phyloP scores from a whole-genome alignment of 2,113 vertebrate species.

The Tachysurus fulvidraco region DNA sequence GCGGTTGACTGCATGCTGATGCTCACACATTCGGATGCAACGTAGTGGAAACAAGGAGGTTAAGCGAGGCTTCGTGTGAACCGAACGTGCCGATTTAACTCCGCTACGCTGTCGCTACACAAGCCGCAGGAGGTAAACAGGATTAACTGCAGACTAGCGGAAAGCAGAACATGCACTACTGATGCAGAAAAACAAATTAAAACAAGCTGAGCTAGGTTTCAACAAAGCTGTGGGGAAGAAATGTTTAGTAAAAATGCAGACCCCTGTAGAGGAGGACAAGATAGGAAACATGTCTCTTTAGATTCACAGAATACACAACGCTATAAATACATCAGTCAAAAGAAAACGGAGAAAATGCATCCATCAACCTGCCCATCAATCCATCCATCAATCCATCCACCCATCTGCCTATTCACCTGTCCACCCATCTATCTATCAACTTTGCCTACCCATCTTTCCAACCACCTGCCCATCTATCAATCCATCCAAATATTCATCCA shows the following conservation, averaged over 20 bases:
- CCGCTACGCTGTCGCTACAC: not conserved
- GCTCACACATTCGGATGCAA: not conserved
- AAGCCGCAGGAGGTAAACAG: not conserved
- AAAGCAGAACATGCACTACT: not conserved
- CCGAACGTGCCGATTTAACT: slow-evolving; percentile 2
- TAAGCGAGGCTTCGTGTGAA: not conserved
- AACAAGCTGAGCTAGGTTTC: not conserved
- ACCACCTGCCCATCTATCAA: not conserved
- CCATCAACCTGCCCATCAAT: no score
- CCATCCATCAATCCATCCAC: no score
- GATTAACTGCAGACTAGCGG: slow-evolving; percentile 10
- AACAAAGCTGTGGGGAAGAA: not conserved
- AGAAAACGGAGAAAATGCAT: not conserved
- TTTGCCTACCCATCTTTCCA: not conserved
- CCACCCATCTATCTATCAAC: not conserved
- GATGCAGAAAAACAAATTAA: slow-evolving; percentile 2
- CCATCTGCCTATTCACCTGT: no score
- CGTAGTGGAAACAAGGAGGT: slow-evolving; percentile 6
- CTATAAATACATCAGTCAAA: not conserved
- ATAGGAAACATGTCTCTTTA: not conserved
- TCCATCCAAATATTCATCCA: not conserved
- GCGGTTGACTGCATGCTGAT: not conserved
- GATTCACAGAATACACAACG: not conserved
- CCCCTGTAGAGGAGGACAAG: not conserved
- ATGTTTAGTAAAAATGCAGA: not conserved